Conservation (phyloP, 2,113 vertebrate genomes). For the Solea solea region DNA sequence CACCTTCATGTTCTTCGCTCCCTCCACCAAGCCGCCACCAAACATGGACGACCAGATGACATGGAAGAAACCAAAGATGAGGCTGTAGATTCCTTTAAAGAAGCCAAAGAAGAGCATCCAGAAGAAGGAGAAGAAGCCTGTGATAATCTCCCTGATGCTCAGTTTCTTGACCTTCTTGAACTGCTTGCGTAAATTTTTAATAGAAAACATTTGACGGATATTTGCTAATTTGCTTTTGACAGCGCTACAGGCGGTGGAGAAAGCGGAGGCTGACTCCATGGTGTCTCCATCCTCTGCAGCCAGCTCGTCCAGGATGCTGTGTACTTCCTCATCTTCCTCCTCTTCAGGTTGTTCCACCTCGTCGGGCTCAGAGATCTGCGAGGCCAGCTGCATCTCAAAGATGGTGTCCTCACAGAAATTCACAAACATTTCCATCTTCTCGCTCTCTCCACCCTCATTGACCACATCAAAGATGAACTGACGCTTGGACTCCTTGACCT, state of each 20-base stretch:
- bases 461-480: conserved; percentile 99
- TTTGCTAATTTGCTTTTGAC: conserved; percentile 81
- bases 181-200: conserved; percentile 88
- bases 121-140: conserved; percentile 92
- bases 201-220: conserved; percentile 83
- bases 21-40: conserved; percentile 95
- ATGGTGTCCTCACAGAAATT: conserved; percentile 99
- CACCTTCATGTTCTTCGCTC: conserved; percentile 98
- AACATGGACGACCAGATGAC: conserved; percentile 96
- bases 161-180: conserved; percentile 91
- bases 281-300: conserved; percentile 81
- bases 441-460: conserved; percentile 95
- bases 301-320: conserved; percentile 81
- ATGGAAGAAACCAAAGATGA: conserved; percentile 93
- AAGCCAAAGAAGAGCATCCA: conserved; percentile 91
- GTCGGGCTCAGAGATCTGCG: conserved; percentile 94
- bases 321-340: conserved; percentile 83
- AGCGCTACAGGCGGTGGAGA: conserved; percentile 85
- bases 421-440: conserved; percentile 99
- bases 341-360: conserved; percentile 85
- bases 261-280: conserved; percentile 88
- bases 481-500: conserved; percentile 97
- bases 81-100: conserved; percentile 86
- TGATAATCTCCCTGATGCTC: conserved; percentile 89
- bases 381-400: conserved; percentile 99